Conservation (phyloP, 2,888 invertebrate species). For the Marasmarcha lunaedactyla region DNA sequence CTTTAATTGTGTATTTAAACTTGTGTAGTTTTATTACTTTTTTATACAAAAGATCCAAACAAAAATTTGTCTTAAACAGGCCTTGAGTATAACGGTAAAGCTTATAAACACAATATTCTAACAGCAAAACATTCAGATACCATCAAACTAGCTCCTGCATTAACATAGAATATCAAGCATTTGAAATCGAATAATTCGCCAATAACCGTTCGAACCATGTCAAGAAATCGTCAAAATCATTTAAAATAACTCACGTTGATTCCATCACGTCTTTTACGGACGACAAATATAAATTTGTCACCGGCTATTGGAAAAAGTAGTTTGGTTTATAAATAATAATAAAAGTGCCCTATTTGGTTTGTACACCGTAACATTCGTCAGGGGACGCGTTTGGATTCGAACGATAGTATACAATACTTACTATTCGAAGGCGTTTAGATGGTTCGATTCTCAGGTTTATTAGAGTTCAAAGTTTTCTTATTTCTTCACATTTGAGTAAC, state of each 20-base stretch:
- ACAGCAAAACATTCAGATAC: neutral
- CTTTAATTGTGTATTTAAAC: no score
- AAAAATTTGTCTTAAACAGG: no score
- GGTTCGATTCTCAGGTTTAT: conserved; percentile 20
- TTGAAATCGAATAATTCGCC: conserved; percentile 30
- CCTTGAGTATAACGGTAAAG: no score
- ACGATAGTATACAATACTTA: conserved; percentile 23
- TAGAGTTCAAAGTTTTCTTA: no score
- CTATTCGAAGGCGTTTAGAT: conserved; percentile 24
- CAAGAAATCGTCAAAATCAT: no score
- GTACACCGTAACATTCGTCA: conserved; percentile 52
- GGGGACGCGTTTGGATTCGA: conserved; percentile 35
- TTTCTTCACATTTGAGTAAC: no score
- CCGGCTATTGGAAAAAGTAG: conserved; percentile 47
- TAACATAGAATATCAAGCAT: conserved; percentile 14
- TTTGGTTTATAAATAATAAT: conserved; percentile 65
- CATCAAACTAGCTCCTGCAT: neutral
- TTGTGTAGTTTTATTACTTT: no score
- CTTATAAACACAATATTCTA: no score
- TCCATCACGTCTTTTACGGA: conserved; percentile 54
- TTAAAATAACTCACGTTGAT: conserved; percentile 43
- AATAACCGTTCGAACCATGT: conserved; percentile 30
- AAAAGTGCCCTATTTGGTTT: conserved; percentile 45
- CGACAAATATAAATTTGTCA: conserved; percentile 70
- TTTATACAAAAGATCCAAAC: no score